Base-by-base conservation (phyloP, 1,140 invertebrate genomes). In the Pseudomyrmex sp. region DNA sequence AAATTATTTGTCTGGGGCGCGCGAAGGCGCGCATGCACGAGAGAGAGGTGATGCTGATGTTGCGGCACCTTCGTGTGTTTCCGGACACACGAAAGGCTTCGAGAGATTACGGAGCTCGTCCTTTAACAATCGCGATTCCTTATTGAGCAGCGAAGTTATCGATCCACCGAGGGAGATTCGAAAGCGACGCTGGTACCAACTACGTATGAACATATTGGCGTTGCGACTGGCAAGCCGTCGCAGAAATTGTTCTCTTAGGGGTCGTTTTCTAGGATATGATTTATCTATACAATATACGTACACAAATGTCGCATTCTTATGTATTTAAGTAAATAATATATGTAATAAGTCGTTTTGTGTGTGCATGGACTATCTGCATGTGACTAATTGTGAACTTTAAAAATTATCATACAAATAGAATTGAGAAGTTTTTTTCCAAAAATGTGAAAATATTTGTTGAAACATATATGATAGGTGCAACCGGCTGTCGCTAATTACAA, bases 1-100 rank as follows among this genome's bases (percentile, higher is more conserved):
- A 92, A 91, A 91, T 91, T 91, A 91, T 90, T 85, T 77, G 86
- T 89, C 83, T 66, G 52, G 61, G n/a, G 15, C 70, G 66, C 76
- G 68, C 52, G 48, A 65, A 75, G 59, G 68, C 52, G 56, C 63
- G n/a, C 68, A 65, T 26, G 59, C 62, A 52, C 52, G 50, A 26
- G 73, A 23, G 86, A 35, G 35, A 35, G 35, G 35, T 52, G 86
- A 86, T 88, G 76, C 82, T 35, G 63, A 68, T 68, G 76, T 83
- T 18, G 62, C 80, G 35, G 70, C 58, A 13, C 13, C 73, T 82
- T 61, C 20, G 72, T 82, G 77, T 85, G 75, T 74, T 73, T 72
- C 68, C 76, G 20, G 44, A 50, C 56, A 59, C 65, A 59, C 65
- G 18, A 58, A 7, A 35, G 35, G 66, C 0, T 20, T 20, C 46